Base-by-base conservation (phyloP, 1,140 invertebrate genomes). In the Eumaeus atala region DNA sequence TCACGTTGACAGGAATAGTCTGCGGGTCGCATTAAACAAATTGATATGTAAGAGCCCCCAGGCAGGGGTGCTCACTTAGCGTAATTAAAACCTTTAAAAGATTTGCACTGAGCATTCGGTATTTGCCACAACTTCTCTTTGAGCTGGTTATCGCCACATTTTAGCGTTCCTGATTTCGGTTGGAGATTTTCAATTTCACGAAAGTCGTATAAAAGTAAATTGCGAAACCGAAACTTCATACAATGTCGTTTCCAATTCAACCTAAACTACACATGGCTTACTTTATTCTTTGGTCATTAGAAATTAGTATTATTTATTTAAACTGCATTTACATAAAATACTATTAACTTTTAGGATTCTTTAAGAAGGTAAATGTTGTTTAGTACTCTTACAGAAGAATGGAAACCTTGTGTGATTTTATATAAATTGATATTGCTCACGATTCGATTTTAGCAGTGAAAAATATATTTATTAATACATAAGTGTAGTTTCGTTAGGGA, bases 71-170 rank as follows among this genome's bases (percentile, higher is more conserved):
- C 67, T n/a, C 75, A 80, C 77, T 83, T 72, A 75, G 58, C 64
- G 67, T 77, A 78, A 83, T 83, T 83, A 83, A 83, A 83, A 80
- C 67, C 72, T 74, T 80, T 74, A 71, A 72, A 77, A 72, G 66
- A 70, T 77, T 72, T 64, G 67, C 67, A 58, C 59, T 49, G 63
- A 63, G 61, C 61, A 62, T 66, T 67, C 61, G 64, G 64, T 67
- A 28, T 67, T 67, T 50, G 48, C 57, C 59, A 54, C 66, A 59
- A 61, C 65, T 67, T 62, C 66, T 62, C 53, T 53, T 64, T 57
- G 21, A 28, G 48, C 47, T 40, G 48, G 54, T 57, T 59, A 63
- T 63, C 54, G 58, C 16, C 14, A 37, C 33, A 21, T 38, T 55
- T 49, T 36, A 42, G 21, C 21, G 38, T 33, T 44, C 40, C 40